Base-by-base conservation (phyloP, 2,888 invertebrate species). In the Malachius bipustulatus region DNA sequence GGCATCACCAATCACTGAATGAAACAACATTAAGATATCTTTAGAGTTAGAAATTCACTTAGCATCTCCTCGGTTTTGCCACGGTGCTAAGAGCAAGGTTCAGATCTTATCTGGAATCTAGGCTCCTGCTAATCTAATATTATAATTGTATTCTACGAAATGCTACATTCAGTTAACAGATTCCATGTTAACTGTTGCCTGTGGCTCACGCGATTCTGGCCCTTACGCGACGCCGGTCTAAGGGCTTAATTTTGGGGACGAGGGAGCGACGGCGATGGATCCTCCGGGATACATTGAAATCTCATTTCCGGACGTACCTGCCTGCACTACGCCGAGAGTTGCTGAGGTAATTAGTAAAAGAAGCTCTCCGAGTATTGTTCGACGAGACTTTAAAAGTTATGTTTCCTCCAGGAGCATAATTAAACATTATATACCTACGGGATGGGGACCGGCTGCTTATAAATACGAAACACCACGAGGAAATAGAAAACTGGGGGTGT, bases 81-180 rank as follows among this genome's bases (percentile, higher is more conserved):
- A n/a, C n/a, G n/a, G n/a, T n/a, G n/a, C n/a, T n/a, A n/a, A n/a
- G n/a, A n/a, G n/a, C n/a, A n/a, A n/a, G n/a, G n/a, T n/a, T n/a
- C n/a, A 49, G 56, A 57, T 58, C 54, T 55, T 58, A 57, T 56
- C 57, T 50, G 24, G 6, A 19, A 8, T 19, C 24, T 43, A 47
- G 40, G 40, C 38, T n/a, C n/a, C 47, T 53, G 54, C 60, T 63
- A 63, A 63, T 63, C 62, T 63, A 63, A 63, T 63, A 63, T 63
- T 63, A 62, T 63, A 63, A 63, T 63, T 63, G 62, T 62, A 62
- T 63, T 61, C 59, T 55, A 49, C 51, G 61, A 60, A 61, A 62
- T 60, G 62, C 56, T 59, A 56, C 60, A 55, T 61, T 57, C 59
- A 62, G 62, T 63, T 63, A 63, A 58, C 61, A 56, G 60, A 59